A percentile compares a stretch with the other conserved stretches of the same genome.
phyloP scores from a whole-genome alignment of 2,797 vertebrate species.

The Hozukius guyotensis region DNA sequence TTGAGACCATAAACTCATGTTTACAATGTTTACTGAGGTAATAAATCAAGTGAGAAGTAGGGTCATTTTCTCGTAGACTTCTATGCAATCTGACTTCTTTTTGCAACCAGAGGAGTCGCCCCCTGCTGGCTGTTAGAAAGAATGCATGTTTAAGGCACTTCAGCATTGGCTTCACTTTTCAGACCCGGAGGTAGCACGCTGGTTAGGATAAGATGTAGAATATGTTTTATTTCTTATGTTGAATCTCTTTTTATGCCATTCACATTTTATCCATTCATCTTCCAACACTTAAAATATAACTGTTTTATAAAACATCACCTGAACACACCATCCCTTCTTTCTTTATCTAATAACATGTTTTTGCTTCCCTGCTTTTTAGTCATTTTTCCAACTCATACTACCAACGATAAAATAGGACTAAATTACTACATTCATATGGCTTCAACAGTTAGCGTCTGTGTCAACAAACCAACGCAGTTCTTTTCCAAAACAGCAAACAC shows the following conservation, averaged over 20 bases:
- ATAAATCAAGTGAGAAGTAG: neutral
- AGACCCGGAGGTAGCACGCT: no score
- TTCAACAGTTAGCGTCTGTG: slow-evolving; percentile 2
- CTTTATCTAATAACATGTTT: slow-evolving; percentile 1
- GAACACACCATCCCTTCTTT: neutral
- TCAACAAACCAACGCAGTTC: slow-evolving; percentile 15
- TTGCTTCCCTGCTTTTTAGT: neutral
- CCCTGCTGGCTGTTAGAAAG: no score
- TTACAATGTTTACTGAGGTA: neutral
- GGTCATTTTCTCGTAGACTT: neutral
- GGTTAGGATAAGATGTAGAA: neutral
- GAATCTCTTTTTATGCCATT: neutral
- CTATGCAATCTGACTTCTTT: no score
- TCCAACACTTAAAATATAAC: neutral
- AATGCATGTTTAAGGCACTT: neutral
- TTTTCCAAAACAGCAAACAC: slow-evolving; percentile 32
- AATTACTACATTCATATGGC: slow-evolving; percentile 4
- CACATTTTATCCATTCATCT: neutral
- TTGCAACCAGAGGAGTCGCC: no score
- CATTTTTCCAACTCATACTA: neutral
- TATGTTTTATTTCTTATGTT: neutral
- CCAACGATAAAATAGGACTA: neutral
- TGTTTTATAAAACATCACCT: neutral
- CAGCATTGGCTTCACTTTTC: neutral
- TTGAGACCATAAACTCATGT: neutral